Evolutionary conservation across 2,888 invertebrate species (phyloP), one percentile per base, ranked within the genome.

Genomic region (Melolontha melolontha): DNA sequence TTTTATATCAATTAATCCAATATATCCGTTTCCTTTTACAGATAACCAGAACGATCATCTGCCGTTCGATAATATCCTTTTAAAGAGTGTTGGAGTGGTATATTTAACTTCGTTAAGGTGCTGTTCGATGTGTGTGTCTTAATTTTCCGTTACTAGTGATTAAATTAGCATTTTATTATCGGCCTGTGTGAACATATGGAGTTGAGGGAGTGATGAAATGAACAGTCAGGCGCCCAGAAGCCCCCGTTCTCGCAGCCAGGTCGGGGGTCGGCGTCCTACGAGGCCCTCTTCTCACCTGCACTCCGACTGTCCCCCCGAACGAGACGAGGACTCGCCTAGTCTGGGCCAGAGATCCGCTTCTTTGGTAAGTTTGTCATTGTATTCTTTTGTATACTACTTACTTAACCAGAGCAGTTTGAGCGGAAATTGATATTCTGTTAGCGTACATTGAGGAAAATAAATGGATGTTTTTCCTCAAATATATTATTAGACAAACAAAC

Each of bases 281-380:
- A 68, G 67, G 66, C 72, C 73, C 68, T 72, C 74, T 50, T 74
- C 74, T 8, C 72, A 75, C 55, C 72, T 75, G 66, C 73, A 75
- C 64, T 76, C 74, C 51, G 74, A 77, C 51, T 76, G 76, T 64
- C 72, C 75, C 40, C 70, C 74, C 7, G 72, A 75, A 67, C 67
- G 63, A 52, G 74, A 74, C 49, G 76, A 75, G 63, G 71, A 72
- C 44, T 68, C 67, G 59, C 75, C 77, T 63, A 71, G 71, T 64
- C 69, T 78, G 71, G 77, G 77, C 69, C 77, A 76, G 69, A 68
- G 77, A 71, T 78, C 78, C 62, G 71, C 75, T 65, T 78, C 78
- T 59, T 72, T 78, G 76, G 78, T 78, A 69, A 78, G 77, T 74
- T 40, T 49, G 70, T 59, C 42, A 50, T 50, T n/a, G 22, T 22